These are phyloP conservation scores for Azorinus chamasolen DNA, from an alignment of 2,888 invertebrate genomes.

Conservation along the genomic window DNA sequence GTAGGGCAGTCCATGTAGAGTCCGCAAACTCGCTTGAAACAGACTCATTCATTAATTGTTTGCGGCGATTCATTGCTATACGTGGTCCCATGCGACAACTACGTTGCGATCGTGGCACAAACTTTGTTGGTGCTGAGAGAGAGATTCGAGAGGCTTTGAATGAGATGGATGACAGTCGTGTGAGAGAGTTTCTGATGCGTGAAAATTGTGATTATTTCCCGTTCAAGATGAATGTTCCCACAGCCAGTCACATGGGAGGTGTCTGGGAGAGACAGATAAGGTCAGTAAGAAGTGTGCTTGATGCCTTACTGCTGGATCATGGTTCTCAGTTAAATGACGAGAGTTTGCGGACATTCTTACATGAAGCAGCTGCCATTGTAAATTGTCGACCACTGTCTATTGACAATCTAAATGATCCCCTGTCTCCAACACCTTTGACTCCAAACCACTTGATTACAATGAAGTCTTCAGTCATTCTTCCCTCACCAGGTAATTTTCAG, in stretches of 20 bases:
- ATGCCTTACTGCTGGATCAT: conserved; percentile 32
- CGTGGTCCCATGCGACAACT: conserved; percentile 51
- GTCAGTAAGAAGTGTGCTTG: conserved; percentile 58
- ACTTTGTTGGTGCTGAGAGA: conserved; percentile 52
- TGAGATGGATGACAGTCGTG: conserved; percentile 38
- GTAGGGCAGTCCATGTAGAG: too few relatives aligned
- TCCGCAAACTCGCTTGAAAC: conserved; percentile 60
- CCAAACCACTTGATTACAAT: conserved; percentile 64
- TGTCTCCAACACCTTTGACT: conserved; percentile 49
- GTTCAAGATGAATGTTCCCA: conserved; percentile 65
- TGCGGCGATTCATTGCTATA: conserved; percentile 50
- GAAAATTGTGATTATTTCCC: conserved; percentile 34
- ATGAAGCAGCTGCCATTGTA: too few relatives aligned
- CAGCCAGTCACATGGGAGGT: conserved; percentile 71
- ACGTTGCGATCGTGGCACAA: conserved; percentile 55
- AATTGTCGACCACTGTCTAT: conserved; percentile 61
- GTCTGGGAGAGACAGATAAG: conserved; percentile 73
- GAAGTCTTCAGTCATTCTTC: conserved; percentile 51
- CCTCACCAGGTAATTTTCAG: conserved; percentile 62
- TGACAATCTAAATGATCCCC: conserved; percentile 44
- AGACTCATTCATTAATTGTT: conserved; percentile 62
- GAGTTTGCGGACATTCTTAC: conserved; percentile 51
- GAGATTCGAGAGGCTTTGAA: conserved; percentile 37
- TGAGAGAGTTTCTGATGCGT: conserved; percentile 29
- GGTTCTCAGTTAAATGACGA: conserved; percentile 54